Conservation (phyloP, 1,140 invertebrate species). For the Solen grandis region DNA sequence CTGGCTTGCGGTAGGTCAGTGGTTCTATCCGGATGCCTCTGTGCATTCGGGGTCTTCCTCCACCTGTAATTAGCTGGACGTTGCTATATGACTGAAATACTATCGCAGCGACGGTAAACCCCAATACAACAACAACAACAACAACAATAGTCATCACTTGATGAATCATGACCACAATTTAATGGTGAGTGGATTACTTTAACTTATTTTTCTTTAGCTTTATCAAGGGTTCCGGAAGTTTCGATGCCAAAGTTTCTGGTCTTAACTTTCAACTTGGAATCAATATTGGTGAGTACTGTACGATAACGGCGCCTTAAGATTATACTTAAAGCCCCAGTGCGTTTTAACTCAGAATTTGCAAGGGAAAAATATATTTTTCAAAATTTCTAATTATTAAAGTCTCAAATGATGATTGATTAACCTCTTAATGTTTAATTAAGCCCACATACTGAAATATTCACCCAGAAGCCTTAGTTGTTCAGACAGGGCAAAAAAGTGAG, state of each 20-base stretch:
- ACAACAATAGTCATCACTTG: too few relatives aligned
- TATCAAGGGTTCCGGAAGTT: conserved; percentile 17
- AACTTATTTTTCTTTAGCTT: conserved; percentile 14
- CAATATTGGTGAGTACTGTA: conserved; percentile 21
- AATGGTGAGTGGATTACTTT: neutral
- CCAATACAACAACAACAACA: too few relatives aligned
- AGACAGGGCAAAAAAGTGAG: too few relatives aligned
- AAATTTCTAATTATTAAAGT: neutral
- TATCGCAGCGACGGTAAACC: neutral
- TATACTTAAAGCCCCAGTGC: too few relatives aligned
- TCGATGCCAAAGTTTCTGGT: conserved; percentile 31
- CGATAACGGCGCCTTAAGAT: too few relatives aligned
- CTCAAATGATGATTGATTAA: neutral
- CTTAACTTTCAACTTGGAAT: conserved; percentile 19
- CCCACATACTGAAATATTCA: neutral
- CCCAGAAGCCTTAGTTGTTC: too few relatives aligned
- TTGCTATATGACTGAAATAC: neutral
- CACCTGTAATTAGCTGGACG: neutral
- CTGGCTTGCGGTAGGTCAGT: too few relatives aligned
- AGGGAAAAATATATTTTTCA: neutral
- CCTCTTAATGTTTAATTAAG: neutral
- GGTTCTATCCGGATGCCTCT: too few relatives aligned
- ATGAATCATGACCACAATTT: neutral
- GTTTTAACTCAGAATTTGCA: too few relatives aligned
- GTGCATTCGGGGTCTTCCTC: too few relatives aligned